Conservation (phyloP, 2,113 vertebrate species). For the Spermophilus dauricus region DNA sequence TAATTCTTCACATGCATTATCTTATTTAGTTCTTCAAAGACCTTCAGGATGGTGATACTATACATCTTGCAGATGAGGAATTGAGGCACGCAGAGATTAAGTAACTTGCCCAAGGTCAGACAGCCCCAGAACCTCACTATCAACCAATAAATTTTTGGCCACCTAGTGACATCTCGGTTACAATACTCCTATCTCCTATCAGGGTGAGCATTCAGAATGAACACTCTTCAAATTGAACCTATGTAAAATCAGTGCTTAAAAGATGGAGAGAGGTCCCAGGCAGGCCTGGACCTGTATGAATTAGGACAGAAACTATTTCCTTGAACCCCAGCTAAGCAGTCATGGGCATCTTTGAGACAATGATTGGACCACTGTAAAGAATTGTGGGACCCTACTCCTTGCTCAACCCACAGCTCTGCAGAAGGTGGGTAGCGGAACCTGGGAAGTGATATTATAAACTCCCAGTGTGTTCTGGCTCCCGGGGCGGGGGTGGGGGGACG, state of each 20-base stretch:
- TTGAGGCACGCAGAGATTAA: conserved; percentile 12
- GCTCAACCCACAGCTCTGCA: background rate
- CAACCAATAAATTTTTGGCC: background rate
- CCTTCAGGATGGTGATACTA: no score
- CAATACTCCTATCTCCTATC: background rate
- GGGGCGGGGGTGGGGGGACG: no score
- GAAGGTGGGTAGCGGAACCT: background rate
- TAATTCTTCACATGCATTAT: background rate
- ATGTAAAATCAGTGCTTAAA: background rate
- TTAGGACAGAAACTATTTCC: background rate
- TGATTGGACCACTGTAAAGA: background rate
- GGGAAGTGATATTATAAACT: background rate
- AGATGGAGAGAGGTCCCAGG: background rate
- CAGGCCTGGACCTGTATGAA: background rate
- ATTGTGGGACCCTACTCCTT: background rate
- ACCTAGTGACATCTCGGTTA: background rate
- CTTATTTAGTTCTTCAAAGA: background rate
- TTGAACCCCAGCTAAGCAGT: background rate
- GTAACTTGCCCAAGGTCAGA: background rate
- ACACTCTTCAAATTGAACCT: background rate
- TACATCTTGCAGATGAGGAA: background rate
- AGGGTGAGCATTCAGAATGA: no score
- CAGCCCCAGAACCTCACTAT: background rate
- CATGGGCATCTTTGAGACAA: background rate
- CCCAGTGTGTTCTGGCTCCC: background rate